These are phyloP conservation scores for Liparis tanakae DNA, from an alignment of 2,797 vertebrate species.

Conservation along the genomic window DNA sequence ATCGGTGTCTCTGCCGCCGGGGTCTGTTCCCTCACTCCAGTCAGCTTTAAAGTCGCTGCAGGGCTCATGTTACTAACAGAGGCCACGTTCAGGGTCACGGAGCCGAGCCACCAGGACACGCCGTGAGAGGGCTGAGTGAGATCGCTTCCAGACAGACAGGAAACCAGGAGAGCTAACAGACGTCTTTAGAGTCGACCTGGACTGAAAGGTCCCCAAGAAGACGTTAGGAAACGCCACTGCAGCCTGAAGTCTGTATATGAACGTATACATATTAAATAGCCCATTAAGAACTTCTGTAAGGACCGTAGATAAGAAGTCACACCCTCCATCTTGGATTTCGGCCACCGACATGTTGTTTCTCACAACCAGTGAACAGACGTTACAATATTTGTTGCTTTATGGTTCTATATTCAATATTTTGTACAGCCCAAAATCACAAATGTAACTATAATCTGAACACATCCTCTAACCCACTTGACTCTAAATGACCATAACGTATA, in stretches of 20 bases:
- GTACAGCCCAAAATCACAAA: no score
- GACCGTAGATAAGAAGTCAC: no score
- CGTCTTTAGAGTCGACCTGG: neutral
- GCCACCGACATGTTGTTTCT: no score
- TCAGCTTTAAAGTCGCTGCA: neutral
- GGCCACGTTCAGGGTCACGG: slow-evolving; percentile 37
- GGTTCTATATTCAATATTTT: no score
- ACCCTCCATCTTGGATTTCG: no score
- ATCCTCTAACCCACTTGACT: no score
- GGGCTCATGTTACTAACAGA: slow-evolving; percentile 35
- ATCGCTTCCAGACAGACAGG: slow-evolving; percentile 6
- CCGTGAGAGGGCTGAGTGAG: slow-evolving; percentile 16
- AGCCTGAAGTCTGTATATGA: neutral
- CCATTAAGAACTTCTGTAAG: no score
- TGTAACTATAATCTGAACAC: no score
- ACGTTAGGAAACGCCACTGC: neutral
- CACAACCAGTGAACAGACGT: neutral
- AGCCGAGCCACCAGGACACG: slow-evolving; percentile 42
- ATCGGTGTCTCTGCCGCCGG: slow-evolving; percentile 7
- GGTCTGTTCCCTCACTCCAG: slow-evolving; percentile 10
- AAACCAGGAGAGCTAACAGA: slow-evolving; percentile 2
- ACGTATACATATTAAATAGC: no score
- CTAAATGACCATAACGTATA: no score
- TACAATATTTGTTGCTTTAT: no score
- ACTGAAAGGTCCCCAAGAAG: neutral